Evolutionary conservation across 2,113 vertebrate genomes (phyloP).

Genomic region (Jacana jacana): DNA sequence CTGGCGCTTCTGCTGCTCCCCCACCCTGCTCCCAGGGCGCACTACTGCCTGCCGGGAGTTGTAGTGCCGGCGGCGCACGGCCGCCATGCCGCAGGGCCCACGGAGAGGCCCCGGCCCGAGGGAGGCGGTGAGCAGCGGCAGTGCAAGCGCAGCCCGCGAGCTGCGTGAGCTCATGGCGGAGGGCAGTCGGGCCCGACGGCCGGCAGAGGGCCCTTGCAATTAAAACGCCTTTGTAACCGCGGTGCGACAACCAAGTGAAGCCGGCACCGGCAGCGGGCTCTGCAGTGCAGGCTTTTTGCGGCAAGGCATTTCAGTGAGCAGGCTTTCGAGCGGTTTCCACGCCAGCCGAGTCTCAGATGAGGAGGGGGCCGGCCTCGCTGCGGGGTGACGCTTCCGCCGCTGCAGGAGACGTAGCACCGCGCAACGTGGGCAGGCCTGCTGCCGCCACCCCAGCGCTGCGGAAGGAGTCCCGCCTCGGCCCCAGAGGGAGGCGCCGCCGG

Average conservation of each 20-base stretch:
- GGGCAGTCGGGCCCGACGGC: accelerated
- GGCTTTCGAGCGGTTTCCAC: neutral
- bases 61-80: neutral
- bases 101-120: too few species aligned
- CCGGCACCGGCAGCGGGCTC: neutral
- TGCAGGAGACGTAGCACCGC: neutral
- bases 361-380: neutral
- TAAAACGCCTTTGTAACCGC: accelerated
- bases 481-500: accelerated
- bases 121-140: neutral
- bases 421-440: accelerated
- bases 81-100: too few species aligned
- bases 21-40: neutral
- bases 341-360: neutral
- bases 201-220: accelerated
- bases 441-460: neutral
- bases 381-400: too few species aligned
- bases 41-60: neutral
- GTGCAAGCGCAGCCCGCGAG: neutral
- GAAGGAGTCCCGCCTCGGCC: accelerated
- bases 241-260: neutral
- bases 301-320: constrained; percentile 38
- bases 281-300: constrained; percentile 40
- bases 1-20: too few species aligned
- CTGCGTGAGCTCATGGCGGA: accelerated